These are phyloP conservation scores for Carettochelys insculpta DNA, from an alignment of 2,113 vertebrate genomes.

Conservation along the genomic window DNA sequence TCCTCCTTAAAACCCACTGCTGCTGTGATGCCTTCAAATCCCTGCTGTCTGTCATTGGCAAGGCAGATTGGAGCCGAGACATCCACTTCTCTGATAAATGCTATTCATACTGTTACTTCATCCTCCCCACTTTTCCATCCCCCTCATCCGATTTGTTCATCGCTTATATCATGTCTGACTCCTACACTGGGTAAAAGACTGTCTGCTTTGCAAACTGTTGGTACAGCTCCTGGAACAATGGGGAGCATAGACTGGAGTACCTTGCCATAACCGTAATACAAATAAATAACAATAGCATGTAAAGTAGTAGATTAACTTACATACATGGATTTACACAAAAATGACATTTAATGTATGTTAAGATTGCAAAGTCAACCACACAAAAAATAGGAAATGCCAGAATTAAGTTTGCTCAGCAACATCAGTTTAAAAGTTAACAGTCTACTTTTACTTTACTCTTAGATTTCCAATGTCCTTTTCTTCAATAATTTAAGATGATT, in stretches of 20 bases:
- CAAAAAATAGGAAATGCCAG: neutral
- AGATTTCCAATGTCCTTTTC: neutral
- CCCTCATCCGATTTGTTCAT: neutral
- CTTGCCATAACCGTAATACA: accelerated
- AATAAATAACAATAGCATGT: neutral
- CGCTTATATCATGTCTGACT: neutral
- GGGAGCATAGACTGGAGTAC: neutral
- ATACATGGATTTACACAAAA: neutral
- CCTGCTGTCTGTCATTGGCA: neutral
- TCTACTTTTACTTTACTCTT: neutral
- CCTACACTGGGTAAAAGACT: neutral
- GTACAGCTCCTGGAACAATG: accelerated
- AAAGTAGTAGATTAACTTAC: neutral
- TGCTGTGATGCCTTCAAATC: neutral
- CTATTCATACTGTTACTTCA: neutral
- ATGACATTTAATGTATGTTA: neutral
- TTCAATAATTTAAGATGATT: neutral
- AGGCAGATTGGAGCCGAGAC: neutral
- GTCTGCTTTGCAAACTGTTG: neutral
- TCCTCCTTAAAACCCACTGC: conserved; percentile 14
- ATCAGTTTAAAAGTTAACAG: neutral
- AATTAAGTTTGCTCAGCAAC: too few relatives aligned
- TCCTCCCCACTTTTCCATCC: accelerated
- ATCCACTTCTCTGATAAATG: neutral
- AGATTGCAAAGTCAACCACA: accelerated